A percentile compares a stretch with the other conserved stretches of the same genome.
Conservation (phyloP, 2,888 invertebrate species). For the Neria commutata region DNA sequence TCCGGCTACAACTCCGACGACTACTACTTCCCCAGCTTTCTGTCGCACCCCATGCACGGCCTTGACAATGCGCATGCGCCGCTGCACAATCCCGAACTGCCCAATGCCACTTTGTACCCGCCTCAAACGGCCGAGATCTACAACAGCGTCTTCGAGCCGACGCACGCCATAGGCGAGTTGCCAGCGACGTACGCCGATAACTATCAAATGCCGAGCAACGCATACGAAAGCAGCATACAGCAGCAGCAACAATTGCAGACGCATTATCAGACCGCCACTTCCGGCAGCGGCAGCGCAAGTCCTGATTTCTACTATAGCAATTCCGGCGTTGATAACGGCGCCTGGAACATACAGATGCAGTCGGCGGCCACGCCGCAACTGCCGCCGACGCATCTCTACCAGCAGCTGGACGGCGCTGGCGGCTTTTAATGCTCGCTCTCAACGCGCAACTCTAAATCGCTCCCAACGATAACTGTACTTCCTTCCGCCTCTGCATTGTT, state of each 20-base stretch:
- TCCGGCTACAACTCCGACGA: slow-evolving; percentile 58
- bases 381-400: slow-evolving; percentile 18
- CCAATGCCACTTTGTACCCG: slow-evolving; percentile 34
- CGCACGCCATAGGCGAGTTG: slow-evolving; percentile 31
- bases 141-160: slow-evolving; percentile 46
- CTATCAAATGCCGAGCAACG: slow-evolving; percentile 5
- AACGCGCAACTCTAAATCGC: slow-evolving; percentile 1
- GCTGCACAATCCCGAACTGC: slow-evolving; percentile 27
- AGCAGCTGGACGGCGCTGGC: slow-evolving; percentile 32
- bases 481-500: background rate
- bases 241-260: slow-evolving; percentile 25
- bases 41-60: slow-evolving; percentile 24
- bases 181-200: slow-evolving; percentile 7
- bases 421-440: slow-evolving; percentile 38
- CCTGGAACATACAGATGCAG: slow-evolving; percentile 59
- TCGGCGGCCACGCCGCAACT: slow-evolving; percentile 19
- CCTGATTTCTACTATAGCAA: slow-evolving; percentile 60
- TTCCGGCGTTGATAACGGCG: slow-evolving; percentile 51
- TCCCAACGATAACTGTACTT: slow-evolving; percentile 10
- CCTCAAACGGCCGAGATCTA: slow-evolving; percentile 49
- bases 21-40: slow-evolving; percentile 45
- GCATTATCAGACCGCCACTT: slow-evolving; percentile 34
- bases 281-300: slow-evolving; percentile 34
- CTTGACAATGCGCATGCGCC: slow-evolving; percentile 20
- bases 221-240: slow-evolving; percentile 25